A percentile compares a stretch with the other conserved stretches of the same genome.
These are phyloP conservation scores for Dromiciops gliroides DNA, from an alignment of 2,113 vertebrate species.

Conservation along the genomic window DNA sequence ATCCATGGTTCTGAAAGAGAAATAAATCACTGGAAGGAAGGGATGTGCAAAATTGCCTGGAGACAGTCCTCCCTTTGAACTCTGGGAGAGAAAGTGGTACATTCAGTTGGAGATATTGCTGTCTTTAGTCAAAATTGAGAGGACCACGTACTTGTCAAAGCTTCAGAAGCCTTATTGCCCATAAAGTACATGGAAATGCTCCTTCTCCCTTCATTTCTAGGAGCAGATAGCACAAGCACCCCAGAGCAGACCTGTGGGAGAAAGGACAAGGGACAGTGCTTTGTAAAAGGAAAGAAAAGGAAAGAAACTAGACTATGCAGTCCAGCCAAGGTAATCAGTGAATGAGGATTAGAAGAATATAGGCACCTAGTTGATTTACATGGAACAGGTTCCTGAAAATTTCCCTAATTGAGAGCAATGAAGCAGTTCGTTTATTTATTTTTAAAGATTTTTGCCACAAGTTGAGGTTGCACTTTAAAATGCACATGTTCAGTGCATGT, in stretches of 20 bases:
- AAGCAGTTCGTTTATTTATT: neutral
- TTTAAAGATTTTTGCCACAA: neutral
- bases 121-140: neutral
- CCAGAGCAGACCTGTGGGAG: neutral
- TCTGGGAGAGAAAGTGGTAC: neutral
- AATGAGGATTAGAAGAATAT: neutral
- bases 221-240: neutral
- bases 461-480: conserved; percentile 58
- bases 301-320: neutral
- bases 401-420: neutral
- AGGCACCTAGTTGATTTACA: neutral
- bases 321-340: neutral
- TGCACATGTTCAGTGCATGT: conserved; percentile 58
- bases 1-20: neutral
- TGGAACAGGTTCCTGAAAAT: neutral
- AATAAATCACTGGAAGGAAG: neutral
- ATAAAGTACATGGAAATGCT: conserved; percentile 12
- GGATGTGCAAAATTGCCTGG: neutral
- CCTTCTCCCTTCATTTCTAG: conserved; percentile 38
- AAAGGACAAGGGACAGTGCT: conserved; percentile 2
- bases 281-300: neutral
- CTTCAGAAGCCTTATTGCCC: conserved; percentile 45
- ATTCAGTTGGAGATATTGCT: neutral
- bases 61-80: conserved; percentile 11
- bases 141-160: conserved; percentile 41